Evolutionary conservation across 2,888 invertebrate genomes (phyloP).

Genomic region (Drosophila mayaguana): DNA sequence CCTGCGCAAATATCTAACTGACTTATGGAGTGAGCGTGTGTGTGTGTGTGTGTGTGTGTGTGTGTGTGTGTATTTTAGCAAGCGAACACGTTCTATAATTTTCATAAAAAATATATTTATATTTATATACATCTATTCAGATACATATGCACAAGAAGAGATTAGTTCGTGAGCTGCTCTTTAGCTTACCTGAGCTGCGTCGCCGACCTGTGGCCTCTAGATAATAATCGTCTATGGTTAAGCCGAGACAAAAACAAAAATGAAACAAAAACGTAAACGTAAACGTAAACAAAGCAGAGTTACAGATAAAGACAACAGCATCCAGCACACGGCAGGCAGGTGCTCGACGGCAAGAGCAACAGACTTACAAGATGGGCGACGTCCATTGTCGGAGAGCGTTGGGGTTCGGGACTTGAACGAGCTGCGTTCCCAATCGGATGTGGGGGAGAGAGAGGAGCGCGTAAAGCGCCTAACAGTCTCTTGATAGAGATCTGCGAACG

Average conservation of each 20-base stretch:
- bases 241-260: constrained; percentile 40
- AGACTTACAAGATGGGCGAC: constrained; percentile 81
- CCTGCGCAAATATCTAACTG: constrained; percentile 77
- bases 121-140: constrained; percentile 11
- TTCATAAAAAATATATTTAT: background rate
- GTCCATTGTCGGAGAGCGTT: constrained; percentile 70
- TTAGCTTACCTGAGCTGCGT: constrained; percentile 84
- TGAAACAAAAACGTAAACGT: constrained; percentile 34
- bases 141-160: background rate
- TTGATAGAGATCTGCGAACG: constrained; percentile 80
- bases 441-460: constrained; percentile 83
- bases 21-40: constrained; percentile 23
- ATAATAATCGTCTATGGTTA: constrained; percentile 81
- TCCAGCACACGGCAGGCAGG: constrained; percentile 33
- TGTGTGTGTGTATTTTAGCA: constrained; percentile 24
- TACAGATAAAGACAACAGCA: constrained; percentile 48
- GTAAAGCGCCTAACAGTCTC: constrained; percentile 83
- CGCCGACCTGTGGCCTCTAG: constrained; percentile 85
- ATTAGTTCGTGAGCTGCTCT: constrained; percentile 34
- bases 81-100: constrained; percentile 28
- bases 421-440: constrained; percentile 80
- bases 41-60: background rate
- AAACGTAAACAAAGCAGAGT: constrained; percentile 50
- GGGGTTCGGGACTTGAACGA: constrained; percentile 71
- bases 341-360: constrained; percentile 28